A percentile compares a stretch with the other conserved stretches of the same genome.
Evolutionary conservation across 2,888 invertebrate genomes (phyloP).

Genomic region (Augiades crinisus): DNA sequence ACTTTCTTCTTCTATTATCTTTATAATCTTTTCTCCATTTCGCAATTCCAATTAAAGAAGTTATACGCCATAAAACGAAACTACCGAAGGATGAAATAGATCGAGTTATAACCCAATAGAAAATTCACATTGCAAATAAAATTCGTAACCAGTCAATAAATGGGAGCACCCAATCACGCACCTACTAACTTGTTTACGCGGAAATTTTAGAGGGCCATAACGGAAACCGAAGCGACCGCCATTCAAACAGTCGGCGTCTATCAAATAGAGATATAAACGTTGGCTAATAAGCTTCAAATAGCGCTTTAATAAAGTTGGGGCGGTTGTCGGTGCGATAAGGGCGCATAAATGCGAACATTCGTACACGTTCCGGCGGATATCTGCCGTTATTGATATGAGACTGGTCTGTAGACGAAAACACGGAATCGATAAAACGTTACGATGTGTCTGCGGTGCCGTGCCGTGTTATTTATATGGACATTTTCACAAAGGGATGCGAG

Average conservation of each 20-base stretch:
- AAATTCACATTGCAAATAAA: conserved; percentile 22
- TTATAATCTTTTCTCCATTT: no score
- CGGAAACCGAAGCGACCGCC: conserved; percentile 36
- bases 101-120: conserved; percentile 20
- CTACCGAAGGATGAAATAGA: neutral
- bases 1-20: no score
- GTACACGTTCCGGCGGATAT: neutral
- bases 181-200: conserved; percentile 25
- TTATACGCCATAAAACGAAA: neutral
- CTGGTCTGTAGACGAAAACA: neutral
- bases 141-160: conserved; percentile 19
- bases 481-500: no score
- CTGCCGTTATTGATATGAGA: neutral
- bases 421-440: conserved; percentile 1
- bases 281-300: conserved; percentile 43
- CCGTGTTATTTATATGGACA: neutral
- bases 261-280: conserved; percentile 41
- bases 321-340: no score
- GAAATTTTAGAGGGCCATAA: conserved; percentile 38
- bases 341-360: no score
- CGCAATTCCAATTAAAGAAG: neutral
- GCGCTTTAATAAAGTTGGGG: conserved; percentile 43
- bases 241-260: conserved; percentile 35
- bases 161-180: conserved; percentile 12
- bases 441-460: neutral